A percentile compares a stretch with the other conserved stretches of the same genome.
phyloP scores from a whole-genome alignment of 2,888 invertebrate species.

The Disparrhopalites patrizii region DNA sequence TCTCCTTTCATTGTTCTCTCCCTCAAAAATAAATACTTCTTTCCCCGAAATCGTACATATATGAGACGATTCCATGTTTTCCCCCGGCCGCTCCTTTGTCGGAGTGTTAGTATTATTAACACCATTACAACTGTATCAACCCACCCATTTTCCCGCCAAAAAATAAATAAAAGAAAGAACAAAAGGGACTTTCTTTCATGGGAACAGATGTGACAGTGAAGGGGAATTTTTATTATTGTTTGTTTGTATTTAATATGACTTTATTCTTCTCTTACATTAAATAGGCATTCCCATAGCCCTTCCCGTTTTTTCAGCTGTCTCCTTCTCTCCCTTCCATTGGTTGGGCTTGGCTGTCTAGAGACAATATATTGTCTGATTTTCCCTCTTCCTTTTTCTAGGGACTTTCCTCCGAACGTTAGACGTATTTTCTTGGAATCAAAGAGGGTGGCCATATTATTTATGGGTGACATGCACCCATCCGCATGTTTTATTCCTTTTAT shows the following conservation, averaged over 20 bases:
- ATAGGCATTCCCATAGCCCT: conserved; percentile 15
- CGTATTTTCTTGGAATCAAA: too few species aligned
- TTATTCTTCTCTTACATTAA: conserved; percentile 23
- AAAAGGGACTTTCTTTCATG: neutral
- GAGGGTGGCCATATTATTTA: too few species aligned
- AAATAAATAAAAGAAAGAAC: too few species aligned
- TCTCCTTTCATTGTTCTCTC: neutral
- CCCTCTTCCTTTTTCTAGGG: neutral
- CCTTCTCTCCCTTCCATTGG: neutral
- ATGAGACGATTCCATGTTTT: neutral
- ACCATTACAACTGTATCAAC: too few species aligned
- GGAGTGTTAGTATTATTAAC: too few species aligned
- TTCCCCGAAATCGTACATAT: neutral
- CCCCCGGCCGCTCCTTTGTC: neutral
- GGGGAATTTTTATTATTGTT: neutral
- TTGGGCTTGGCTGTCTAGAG: neutral
- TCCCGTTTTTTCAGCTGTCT: neutral
- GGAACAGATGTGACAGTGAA: neutral
- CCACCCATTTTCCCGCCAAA: too few species aligned
- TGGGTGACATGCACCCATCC: too few species aligned
- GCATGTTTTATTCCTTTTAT: too few species aligned
- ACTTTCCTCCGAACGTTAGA: neutral
- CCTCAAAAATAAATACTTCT: neutral
- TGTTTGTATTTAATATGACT: conserved; percentile 25
- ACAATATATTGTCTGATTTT: too few species aligned